A percentile compares a stretch with the other conserved stretches of the same genome.
phyloP scores from a whole-genome alignment of 2,888 invertebrate genomes.

The Linhomoeus sp. region DNA sequence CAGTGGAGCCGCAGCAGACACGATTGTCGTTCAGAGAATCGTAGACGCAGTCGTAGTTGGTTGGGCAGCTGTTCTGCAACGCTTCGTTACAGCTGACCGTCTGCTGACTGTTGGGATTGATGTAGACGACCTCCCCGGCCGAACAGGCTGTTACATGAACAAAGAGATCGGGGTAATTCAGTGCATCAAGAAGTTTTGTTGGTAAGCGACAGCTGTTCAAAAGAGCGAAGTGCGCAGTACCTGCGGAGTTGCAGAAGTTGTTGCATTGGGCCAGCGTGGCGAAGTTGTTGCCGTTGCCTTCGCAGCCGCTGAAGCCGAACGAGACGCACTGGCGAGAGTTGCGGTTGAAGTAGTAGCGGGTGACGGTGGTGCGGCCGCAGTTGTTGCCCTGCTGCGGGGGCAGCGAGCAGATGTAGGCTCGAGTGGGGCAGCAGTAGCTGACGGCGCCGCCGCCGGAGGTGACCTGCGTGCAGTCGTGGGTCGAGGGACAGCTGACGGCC shows the following conservation, averaged over 20 bases:
- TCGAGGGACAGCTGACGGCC: constrained; percentile 15
- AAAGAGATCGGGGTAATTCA: no score
- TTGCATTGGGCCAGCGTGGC: constrained; percentile 23
- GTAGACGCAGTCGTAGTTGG: constrained; percentile 20
- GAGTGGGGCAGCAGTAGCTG: constrained; percentile 18
- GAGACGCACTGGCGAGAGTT: constrained; percentile 22
- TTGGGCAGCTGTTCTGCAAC: constrained; percentile 22
- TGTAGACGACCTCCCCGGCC: constrained; percentile 17
- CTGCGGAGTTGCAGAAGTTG: constrained; percentile 24
- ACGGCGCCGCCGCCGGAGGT: constrained; percentile 18
- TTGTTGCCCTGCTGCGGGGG: constrained; percentile 22
- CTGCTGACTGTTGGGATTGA: constrained; percentile 19
- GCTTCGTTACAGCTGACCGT: constrained; percentile 22
- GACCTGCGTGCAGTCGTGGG: constrained; percentile 23
- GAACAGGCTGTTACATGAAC: constrained; percentile 14
- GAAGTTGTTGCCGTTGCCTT: constrained; percentile 21
- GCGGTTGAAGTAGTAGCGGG: constrained; percentile 22
- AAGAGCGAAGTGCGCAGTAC: no score
- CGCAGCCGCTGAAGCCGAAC: constrained; percentile 23
- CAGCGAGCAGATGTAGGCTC: constrained; percentile 22
- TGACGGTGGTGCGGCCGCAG: constrained; percentile 20
- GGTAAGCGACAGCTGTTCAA: no score
- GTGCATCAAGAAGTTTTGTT: no score
- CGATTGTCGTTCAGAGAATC: constrained; percentile 14
- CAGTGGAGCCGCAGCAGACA: constrained; percentile 25